Conservation (phyloP, 2,113 vertebrate species). For the Sminthopsis crassicaudata region DNA sequence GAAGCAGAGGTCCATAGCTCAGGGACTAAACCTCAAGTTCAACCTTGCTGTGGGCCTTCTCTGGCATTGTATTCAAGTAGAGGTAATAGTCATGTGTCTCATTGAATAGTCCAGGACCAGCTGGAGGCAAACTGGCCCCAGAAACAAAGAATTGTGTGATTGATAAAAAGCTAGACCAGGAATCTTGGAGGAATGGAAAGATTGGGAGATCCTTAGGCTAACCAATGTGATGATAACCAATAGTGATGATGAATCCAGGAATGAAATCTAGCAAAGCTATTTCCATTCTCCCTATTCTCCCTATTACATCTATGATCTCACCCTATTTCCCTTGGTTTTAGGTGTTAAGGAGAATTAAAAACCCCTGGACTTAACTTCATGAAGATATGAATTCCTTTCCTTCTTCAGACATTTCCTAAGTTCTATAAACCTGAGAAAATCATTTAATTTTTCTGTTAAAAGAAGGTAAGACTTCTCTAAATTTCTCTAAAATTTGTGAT, state of each 20-base stretch:
- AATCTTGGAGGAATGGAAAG: background rate
- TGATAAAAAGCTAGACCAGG: background rate
- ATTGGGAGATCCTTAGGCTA: background rate
- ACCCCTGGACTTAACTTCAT: background rate
- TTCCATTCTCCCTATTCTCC: background rate
- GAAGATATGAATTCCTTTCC: background rate
- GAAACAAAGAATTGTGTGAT: background rate
- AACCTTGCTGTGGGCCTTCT: background rate
- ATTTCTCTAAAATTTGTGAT: background rate
- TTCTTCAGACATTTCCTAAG: background rate
- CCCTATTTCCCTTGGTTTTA: background rate
- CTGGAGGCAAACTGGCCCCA: background rate
- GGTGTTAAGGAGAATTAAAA: background rate
- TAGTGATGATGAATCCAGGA: background rate
- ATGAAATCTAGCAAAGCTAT: background rate
- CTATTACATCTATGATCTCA: background rate
- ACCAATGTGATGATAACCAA: too few relatives aligned
- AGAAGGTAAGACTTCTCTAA: background rate
- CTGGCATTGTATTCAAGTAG: background rate
- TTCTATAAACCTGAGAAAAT: background rate
- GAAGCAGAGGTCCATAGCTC: background rate
- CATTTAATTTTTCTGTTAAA: background rate
- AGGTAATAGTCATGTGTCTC: background rate
- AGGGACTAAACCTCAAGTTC: background rate
- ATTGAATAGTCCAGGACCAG: background rate